Percentiles rank a stretch among this genome's conserved stretches.
These are phyloP conservation scores for Fragum sueziense DNA, from an alignment of 2,888 invertebrate genomes.

Conservation along the genomic window DNA sequence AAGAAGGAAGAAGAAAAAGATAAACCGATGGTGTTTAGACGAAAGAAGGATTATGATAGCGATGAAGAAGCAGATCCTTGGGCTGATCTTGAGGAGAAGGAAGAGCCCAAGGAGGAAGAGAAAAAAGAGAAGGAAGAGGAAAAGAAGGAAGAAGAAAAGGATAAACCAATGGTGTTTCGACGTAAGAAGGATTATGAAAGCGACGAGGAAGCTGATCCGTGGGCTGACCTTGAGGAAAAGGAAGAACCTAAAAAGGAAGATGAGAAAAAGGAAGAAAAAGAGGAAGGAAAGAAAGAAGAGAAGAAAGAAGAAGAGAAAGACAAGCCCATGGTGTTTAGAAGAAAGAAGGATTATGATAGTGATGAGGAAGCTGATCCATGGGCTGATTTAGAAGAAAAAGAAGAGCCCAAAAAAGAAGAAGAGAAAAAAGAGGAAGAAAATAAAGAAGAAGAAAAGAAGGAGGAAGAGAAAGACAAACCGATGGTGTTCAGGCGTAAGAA, in stretches of 20 bases:
- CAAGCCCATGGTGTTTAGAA: slow-evolving; percentile 37
- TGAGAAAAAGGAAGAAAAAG: slow-evolving; percentile 20
- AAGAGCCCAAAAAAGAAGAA: slow-evolving; percentile 26
- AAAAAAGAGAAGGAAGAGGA: slow-evolving; percentile 26
- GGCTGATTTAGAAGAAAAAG: slow-evolving; percentile 31
- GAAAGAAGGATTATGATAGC: slow-evolving; percentile 44
- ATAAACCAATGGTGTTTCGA: slow-evolving; percentile 47
- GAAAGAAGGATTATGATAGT: slow-evolving; percentile 43
- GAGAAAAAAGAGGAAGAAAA: slow-evolving; percentile 30
- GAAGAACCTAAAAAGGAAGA: slow-evolving; percentile 27
- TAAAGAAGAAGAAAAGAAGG: slow-evolving; percentile 28
- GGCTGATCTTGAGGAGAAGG: slow-evolving; percentile 39
- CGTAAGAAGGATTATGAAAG: slow-evolving; percentile 46
- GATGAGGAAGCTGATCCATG: slow-evolving; percentile 49
- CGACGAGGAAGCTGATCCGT: slow-evolving; percentile 50
- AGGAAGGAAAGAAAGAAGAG: slow-evolving; percentile 24
- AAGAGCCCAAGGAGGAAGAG: slow-evolving; percentile 26
- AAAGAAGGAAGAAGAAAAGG: slow-evolving; percentile 26
- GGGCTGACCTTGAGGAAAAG: slow-evolving; percentile 41
- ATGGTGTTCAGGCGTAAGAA: slow-evolving; percentile 42
- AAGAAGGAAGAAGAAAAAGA: slow-evolving; percentile 28
- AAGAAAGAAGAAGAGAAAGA: slow-evolving; percentile 28
- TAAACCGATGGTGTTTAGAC: slow-evolving; percentile 37
- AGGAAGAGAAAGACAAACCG: slow-evolving; percentile 37
- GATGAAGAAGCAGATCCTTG: slow-evolving; percentile 48